Evolutionary conservation across 2,113 vertebrate species (phyloP), one percentile per base, ranked within the genome.

Genomic region (Scytalopus superciliaris): DNA sequence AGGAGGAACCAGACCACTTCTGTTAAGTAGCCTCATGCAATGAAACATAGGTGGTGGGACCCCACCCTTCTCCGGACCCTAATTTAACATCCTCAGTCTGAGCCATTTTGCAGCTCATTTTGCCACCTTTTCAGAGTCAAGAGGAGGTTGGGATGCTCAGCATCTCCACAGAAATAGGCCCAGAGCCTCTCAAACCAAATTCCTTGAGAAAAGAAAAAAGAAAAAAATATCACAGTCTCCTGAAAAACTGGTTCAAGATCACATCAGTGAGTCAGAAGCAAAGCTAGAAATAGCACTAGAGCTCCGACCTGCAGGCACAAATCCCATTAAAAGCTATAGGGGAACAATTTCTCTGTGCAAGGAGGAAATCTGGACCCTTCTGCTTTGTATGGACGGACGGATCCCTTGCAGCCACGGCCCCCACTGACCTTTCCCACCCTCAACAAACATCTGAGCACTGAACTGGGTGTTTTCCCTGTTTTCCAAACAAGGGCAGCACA

Each of bases 231-330:
- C 81, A 62, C 89, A 93, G 87, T 88, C 96, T 96, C 93, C 92
- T 87, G 88, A 87, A 93, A 94, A 96, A 95, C 90, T 94, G 94
- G 92, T 97, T 96, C 96, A 95, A 94, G 93, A 96, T 93, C 94
- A 97, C 92, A 95, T 95, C 93, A 89, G 83, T 93, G 94, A 97
- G 94, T 95, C 95, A 96, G 93, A 96, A 95, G 92, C 90, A 88
- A 80, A 88, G 95, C 95, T 95, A 88, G 92, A 96, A 97, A 96
- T 96, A 96, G 96, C 93, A 96, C 85, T 78, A 30, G 85, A 96
- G 93, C 94, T 96, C 94, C 94, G 76, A 96, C 93, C 96, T 97
- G 94, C 92, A 97, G 90, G 92, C 93, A 94, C 93, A 94, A 94
- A 94, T 92, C 89, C 84, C 91, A 93, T 84, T 93, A 92, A 94